Percentiles rank a stretch among this genome's conserved stretches.
These are phyloP conservation scores for Lathronympha strigana DNA, from an alignment of 2,888 invertebrate genomes.

Conservation along the genomic window DNA sequence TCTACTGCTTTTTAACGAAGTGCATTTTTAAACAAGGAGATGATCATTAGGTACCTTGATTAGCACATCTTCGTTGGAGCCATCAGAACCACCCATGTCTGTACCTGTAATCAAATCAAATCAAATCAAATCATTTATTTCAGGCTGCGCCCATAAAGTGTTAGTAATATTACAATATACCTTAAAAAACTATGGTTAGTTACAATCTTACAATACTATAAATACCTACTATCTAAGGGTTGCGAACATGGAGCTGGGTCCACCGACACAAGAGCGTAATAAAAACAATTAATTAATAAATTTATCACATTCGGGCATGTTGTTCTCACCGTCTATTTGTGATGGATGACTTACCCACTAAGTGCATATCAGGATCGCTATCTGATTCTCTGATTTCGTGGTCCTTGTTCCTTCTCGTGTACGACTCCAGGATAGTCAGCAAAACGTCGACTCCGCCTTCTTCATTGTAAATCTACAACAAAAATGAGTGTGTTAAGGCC, in stretches of 20 bases:
- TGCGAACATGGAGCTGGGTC: no score
- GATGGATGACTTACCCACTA: slow-evolving; percentile 62
- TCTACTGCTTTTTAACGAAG: no score
- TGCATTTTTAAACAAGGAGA: no score
- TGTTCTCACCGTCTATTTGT: not conserved
- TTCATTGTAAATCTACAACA: slow-evolving; percentile 73
- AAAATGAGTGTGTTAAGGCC: not conserved
- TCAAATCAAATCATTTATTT: no score
- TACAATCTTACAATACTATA: no score
- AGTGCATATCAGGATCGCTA: slow-evolving; percentile 67
- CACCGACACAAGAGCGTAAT: no score
- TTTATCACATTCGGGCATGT: not conserved
- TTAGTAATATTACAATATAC: no score
- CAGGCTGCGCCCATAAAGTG: no score
- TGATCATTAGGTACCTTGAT: slow-evolving; percentile 80
- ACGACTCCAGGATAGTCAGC: slow-evolving; percentile 79
- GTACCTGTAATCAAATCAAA: slow-evolving; percentile 61
- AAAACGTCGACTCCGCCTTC: slow-evolving; percentile 77
- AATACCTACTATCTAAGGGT: no score
- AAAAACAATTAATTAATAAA: no score
- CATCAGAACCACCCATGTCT: slow-evolving; percentile 79
- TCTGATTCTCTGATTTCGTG: slow-evolving; percentile 59
- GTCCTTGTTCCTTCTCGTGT: slow-evolving; percentile 72
- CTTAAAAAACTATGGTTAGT: no score
- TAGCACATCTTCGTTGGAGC: slow-evolving; percentile 87